Evolutionary conservation across 2,888 invertebrate genomes (phyloP), one percentile per base, ranked within the genome.

Genomic region (Ashinkailepas kermadecensis): DNA sequence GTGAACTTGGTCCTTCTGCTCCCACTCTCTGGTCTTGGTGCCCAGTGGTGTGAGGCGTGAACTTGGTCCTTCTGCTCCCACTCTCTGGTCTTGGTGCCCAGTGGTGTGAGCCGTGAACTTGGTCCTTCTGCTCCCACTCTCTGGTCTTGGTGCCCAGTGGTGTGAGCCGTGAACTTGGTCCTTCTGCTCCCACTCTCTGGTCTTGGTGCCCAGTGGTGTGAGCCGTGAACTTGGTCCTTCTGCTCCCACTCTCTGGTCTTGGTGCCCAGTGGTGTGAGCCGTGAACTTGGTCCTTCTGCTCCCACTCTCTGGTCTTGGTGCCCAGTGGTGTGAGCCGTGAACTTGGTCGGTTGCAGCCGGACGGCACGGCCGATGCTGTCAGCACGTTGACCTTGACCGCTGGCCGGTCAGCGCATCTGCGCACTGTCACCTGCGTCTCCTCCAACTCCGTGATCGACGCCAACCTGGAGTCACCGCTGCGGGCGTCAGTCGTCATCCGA

Each of bases 361-460:
- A 95, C 87, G 93, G 93, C 81, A 95, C 95, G 4, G 94, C 90
- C 87, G 92, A 92, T 84, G 95, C 95, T 11, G 91, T 90, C 85
- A 95, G 95, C 81, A 91, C 92, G 85, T 88, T 95, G 84, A 91
- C 91, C 56, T 95, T 96, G 88, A 91, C 91, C 84, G 95, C 94
- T 57, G 92, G 92, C 8, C 91, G 94, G 80, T 94, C 91, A 87
- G 95, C 95, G 87, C 94, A 95, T 86, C 93, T 92, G 39, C 90
- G 90, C 84, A 91, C 91, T 85, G 92, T 95, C 87, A 91, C 92
- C 85, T 96, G 96, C 86, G 92, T 92, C 86, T 94, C 94, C 0
- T 91, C 92, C 85, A 96, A 96, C 88, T 90, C 93, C 84, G 95
- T 96, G 80, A 92, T 93, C 86, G 88, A 90, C 84, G 90, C 91